A percentile compares a stretch with the other conserved stretches of the same genome.
Conservation (phyloP, 2,797 vertebrate genomes). For the Buceros bicornis region DNA sequence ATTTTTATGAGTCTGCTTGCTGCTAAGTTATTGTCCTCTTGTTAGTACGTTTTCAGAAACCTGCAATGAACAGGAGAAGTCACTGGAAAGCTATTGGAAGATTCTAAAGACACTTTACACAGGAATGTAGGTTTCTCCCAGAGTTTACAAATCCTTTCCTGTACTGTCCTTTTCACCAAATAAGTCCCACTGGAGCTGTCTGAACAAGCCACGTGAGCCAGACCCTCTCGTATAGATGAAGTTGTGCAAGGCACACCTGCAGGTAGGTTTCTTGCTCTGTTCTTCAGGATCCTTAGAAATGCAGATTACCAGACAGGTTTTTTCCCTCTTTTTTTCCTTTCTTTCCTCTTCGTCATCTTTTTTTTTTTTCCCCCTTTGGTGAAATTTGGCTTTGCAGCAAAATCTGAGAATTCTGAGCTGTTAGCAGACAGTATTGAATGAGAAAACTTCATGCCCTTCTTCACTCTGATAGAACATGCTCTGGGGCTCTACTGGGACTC, state of each 20-base stretch:
- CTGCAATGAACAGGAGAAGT: not conserved
- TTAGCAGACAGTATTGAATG: not conserved
- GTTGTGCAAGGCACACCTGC: not conserved
- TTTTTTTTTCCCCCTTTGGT: not conserved
- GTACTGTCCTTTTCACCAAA: not conserved
- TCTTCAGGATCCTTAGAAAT: not conserved
- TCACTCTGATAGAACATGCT: not conserved
- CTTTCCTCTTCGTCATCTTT: not conserved
- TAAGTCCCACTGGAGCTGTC: not conserved
- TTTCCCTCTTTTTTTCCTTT: not conserved
- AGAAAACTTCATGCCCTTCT: not conserved
- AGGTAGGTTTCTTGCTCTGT: not conserved
- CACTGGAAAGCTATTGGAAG: not conserved
- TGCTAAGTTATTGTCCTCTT: not conserved
- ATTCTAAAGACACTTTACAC: not conserved
- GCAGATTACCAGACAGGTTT: not conserved
- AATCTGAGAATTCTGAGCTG: not conserved
- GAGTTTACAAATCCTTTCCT: not conserved
- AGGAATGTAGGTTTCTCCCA: not conserved
- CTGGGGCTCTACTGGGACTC: not conserved
- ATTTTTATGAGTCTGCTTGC: not conserved
- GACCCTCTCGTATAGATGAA: not conserved
- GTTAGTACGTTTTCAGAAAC: not conserved
- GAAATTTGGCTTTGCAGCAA: not conserved
- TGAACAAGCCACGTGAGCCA: not conserved